Evolutionary conservation across 2,888 invertebrate genomes (phyloP), one percentile per base, ranked within the genome.

Genomic region (Metalampra italica): DNA sequence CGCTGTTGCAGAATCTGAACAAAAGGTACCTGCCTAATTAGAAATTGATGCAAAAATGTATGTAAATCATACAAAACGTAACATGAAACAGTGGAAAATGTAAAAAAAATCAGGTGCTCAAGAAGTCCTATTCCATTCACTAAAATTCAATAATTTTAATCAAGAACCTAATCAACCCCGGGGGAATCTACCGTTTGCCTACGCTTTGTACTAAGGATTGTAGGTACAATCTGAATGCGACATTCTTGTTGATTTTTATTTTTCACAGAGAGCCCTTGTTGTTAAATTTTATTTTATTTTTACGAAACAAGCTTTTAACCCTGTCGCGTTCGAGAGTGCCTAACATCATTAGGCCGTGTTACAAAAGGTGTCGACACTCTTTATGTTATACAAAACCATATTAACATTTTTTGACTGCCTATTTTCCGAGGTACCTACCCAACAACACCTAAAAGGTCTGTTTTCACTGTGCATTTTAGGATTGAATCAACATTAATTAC

Each of bases 221-320:
- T 22, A 22, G 5, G 22, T 22, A 22, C 22, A 22, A 22, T 22
- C 22, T 22, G 2, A 3, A 22, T 22, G 5, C 7, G 11, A 34
- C 1, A 4, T 34, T 11, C 14, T 39, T n/a, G 14, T 39, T 14
- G 11, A 4, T 34, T 11, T 39, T 39, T n/a, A 39, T 39, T 14
- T 1, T 34, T 39, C 13, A 9, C 15, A 1, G 36, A 36, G 36
- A 11, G 1, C n/a, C 36, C 36, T 36, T 57, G 61, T 63, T 66
- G 59, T 67, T 69, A 63, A 68, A 71, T 63, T n/a, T 62, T 62
- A 8, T 65, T 60, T 57, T 54, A 46, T 58, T 57, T 61, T 58
- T 51, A 50, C 56, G 50, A 65, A 68, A 73, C 69, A 68, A 67
- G 65, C 60, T 66, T 66, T 50, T 50, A 49, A 51, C 47, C 52